Conservation (phyloP, 2,888 invertebrate genomes). For the Drosophila fungiperda region DNA sequence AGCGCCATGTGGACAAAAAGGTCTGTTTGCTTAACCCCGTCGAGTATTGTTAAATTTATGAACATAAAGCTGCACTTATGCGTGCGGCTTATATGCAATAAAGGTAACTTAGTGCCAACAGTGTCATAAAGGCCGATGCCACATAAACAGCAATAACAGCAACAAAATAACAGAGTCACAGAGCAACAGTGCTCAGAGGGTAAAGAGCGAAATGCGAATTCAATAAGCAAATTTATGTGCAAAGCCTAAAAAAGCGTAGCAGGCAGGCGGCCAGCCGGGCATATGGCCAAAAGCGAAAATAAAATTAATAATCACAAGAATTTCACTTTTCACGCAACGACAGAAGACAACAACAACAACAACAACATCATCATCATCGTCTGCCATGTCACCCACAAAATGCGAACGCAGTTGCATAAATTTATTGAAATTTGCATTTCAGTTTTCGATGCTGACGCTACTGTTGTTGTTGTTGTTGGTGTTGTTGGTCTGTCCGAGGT, state of each 20-base stretch:
- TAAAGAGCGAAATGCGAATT: slow-evolving; percentile 51
- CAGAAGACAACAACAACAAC: slow-evolving; percentile 52
- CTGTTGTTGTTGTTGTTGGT: slow-evolving; percentile 12
- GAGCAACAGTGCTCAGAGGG: slow-evolving; percentile 15
- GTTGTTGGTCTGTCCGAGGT: slow-evolving; percentile 36
- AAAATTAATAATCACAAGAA: slow-evolving; percentile 82
- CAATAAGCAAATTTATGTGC: slow-evolving; percentile 68
- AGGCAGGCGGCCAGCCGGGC: slow-evolving; percentile 42
- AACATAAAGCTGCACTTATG: slow-evolving; percentile 79
- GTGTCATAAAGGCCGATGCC: slow-evolving; percentile 77
- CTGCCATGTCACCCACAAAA: slow-evolving; percentile 76
- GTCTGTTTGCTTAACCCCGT: slow-evolving; percentile 73
- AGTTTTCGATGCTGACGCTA: slow-evolving; percentile 52
- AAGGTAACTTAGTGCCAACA: slow-evolving; percentile 80
- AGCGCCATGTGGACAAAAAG: slow-evolving; percentile 53
- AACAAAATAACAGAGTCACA: slow-evolving; percentile 11
- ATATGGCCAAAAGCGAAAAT: slow-evolving; percentile 75
- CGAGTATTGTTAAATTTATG: slow-evolving; percentile 75
- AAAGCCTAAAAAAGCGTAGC: slow-evolving; percentile 65
- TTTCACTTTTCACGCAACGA: slow-evolving; percentile 79
- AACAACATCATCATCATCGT: slow-evolving; percentile 51
- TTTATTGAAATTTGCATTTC: slow-evolving; percentile 80
- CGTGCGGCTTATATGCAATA: slow-evolving; percentile 80
- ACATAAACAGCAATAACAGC: slow-evolving; percentile 62
- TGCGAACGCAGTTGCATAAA: slow-evolving; percentile 76